These are phyloP conservation scores for Mus minutoides DNA, from an alignment of 2,797 vertebrate species.

Conservation along the genomic window DNA sequence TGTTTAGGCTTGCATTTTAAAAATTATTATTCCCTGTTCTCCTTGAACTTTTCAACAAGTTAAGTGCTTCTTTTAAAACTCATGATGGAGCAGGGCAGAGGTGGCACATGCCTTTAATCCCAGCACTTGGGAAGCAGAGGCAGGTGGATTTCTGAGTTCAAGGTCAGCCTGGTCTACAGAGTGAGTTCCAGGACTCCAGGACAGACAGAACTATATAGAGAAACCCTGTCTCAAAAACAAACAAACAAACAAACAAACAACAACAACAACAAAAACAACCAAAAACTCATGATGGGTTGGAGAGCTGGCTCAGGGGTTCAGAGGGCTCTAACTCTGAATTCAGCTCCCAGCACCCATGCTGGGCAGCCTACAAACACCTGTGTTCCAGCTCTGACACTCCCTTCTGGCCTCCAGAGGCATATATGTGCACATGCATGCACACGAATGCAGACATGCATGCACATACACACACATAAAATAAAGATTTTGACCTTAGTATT, in stretches of 20 bases:
- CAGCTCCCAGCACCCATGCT: no score
- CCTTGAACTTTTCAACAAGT: conserved; percentile 2
- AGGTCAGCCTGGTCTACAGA: no score
- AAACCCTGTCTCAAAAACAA: no score
- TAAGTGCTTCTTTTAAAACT: background rate
- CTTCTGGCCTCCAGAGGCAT: background rate
- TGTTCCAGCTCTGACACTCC: background rate
- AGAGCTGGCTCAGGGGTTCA: background rate
- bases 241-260: no score
- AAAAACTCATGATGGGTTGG: background rate
- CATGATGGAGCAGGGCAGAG: no score
- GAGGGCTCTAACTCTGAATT: background rate
- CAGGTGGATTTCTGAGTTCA: no score
- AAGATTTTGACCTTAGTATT: background rate
- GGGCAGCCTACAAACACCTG: background rate
- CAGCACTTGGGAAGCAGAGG: no score
- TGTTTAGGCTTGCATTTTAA: background rate
- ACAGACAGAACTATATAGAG: no score
- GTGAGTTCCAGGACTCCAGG: no score
- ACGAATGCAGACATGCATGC: background rate
- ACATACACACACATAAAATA: background rate
- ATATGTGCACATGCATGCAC: no score
- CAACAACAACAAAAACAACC: no score
- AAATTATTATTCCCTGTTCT: background rate
- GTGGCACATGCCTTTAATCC: no score